These are phyloP conservation scores for Bucorvus abyssinicus DNA, from an alignment of 2,797 vertebrate genomes.

Conservation along the genomic window DNA sequence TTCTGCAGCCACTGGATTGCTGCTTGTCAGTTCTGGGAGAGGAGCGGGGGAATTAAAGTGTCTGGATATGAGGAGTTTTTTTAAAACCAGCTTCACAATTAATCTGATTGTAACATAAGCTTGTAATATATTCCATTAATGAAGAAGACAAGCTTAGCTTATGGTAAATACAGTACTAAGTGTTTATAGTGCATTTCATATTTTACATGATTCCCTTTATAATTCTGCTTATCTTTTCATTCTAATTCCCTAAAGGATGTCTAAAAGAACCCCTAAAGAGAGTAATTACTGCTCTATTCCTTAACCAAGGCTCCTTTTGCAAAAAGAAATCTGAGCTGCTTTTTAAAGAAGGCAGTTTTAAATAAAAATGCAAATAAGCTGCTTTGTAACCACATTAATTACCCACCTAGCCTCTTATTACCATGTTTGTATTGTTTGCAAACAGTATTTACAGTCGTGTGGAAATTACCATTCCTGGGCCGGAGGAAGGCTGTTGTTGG, in stretches of 20 bases:
- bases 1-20: constrained; percentile 44
- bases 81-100: constrained; percentile 46
- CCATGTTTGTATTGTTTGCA: constrained; percentile 92
- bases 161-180: constrained; percentile 86
- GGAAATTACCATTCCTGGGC: constrained; percentile 88
- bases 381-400: constrained; percentile 99
- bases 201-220: constrained; percentile 97
- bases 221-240: constrained; percentile 98
- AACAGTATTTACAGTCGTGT: constrained; percentile 90
- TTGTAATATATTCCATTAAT: constrained; percentile 79
- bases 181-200: constrained; percentile 85
- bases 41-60: constrained; percentile 16
- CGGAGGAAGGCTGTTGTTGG: constrained; percentile 80
- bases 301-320: constrained; percentile 87
- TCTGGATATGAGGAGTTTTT: constrained; percentile 17
- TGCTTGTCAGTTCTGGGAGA: constrained; percentile 47
- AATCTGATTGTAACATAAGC: constrained; percentile 72
- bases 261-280: constrained; percentile 94
- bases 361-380: constrained; percentile 99
- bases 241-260: constrained; percentile 85
- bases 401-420: constrained; percentile 97
- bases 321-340: constrained; percentile 85
- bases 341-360: constrained; percentile 84
- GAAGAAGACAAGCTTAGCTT: constrained; percentile 76
- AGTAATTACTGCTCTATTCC: constrained; percentile 82